These are phyloP conservation scores for Myotis yumanensis DNA, from an alignment of 2,113 vertebrate genomes.

Conservation along the genomic window DNA sequence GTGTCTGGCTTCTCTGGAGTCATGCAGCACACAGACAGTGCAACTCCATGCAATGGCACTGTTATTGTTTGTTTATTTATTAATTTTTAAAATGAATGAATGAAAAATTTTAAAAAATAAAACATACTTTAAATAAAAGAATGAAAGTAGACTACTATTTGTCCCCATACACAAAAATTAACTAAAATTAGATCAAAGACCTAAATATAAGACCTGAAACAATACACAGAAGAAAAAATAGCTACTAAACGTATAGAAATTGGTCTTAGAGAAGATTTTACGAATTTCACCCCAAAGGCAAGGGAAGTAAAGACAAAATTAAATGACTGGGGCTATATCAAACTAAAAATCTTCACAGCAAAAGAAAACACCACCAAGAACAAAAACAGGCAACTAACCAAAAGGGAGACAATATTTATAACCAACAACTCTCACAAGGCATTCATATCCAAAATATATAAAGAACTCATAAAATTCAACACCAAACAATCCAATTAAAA, in stretches of 20 bases:
- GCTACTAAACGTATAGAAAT: neutral
- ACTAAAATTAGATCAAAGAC: neutral
- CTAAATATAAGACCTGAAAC: neutral
- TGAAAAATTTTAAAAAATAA: neutral
- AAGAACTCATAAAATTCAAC: neutral
- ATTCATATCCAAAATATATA: neutral
- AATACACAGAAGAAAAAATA: neutral
- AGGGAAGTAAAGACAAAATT: neutral
- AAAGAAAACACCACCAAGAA: neutral
- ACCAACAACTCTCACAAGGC: neutral
- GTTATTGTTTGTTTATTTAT: neutral
- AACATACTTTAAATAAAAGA: neutral
- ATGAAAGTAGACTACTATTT: neutral
- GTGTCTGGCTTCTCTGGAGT: neutral
- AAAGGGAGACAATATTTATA: neutral
- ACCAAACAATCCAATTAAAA: neutral
- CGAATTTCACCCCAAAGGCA: neutral
- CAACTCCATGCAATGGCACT: rapidly evolving
- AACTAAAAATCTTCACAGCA: neutral
- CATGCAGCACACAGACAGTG: neutral
- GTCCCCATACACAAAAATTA: neutral
- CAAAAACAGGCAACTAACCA: neutral
- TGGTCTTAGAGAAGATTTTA: neutral
- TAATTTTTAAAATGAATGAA: neutral
- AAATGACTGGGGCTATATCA: neutral